Evolutionary conservation across 2,888 invertebrate species (phyloP).

Genomic region (Orgyia antiqua): DNA sequence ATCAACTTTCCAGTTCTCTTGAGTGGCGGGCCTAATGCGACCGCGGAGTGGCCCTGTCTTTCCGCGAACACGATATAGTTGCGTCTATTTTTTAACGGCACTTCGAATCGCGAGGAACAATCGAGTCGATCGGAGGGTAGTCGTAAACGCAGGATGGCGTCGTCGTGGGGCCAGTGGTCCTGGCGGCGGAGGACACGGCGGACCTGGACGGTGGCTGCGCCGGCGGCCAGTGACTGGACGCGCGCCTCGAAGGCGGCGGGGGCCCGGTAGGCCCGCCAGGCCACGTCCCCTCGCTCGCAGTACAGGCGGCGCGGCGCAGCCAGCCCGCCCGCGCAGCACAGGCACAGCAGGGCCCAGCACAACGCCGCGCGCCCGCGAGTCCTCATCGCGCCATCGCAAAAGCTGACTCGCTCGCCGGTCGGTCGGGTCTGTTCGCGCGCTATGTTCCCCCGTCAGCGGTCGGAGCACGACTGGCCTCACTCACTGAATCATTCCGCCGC

Average conservation of each 20-base stretch:
- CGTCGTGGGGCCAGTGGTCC: constrained; percentile 65
- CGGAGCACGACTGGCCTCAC: constrained; percentile 67
- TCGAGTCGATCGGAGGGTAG: constrained; percentile 49
- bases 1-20: constrained; percentile 61
- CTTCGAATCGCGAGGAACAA: constrained; percentile 68
- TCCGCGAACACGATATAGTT: constrained; percentile 75
- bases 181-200: constrained; percentile 59
- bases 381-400: constrained; percentile 74
- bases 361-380: constrained; percentile 69
- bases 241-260: constrained; percentile 72
- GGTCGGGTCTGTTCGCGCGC: constrained; percentile 31
- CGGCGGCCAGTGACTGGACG: constrained; percentile 60
- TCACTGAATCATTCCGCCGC: constrained; percentile 43
- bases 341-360: constrained; percentile 66
- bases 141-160: constrained; percentile 54
- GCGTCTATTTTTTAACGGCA: constrained; percentile 61
- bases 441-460: constrained; percentile 56
- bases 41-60: constrained; percentile 61
- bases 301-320: constrained; percentile 63
- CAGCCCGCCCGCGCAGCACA: constrained; percentile 45
- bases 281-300: constrained; percentile 75
- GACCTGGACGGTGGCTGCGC: constrained; percentile 67
- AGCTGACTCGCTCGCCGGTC: constrained; percentile 41
- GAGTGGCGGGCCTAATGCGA: constrained; percentile 69
- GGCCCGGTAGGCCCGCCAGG: constrained; percentile 73